Base-by-base conservation (phyloP, 2,797 vertebrate species). In the Psittacula derbiana region DNA sequence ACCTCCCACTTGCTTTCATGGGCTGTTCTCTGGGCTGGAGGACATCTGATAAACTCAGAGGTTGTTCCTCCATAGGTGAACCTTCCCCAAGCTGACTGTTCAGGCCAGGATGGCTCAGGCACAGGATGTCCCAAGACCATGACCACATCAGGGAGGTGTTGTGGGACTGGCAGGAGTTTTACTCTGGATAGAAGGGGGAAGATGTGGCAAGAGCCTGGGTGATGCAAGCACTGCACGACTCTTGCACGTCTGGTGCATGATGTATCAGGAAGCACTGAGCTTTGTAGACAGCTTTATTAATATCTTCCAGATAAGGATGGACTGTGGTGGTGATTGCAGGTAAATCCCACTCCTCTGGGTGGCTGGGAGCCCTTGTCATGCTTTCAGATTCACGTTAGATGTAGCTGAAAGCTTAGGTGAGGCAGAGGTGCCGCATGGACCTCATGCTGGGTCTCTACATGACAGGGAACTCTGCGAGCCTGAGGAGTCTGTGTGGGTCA, bases 221-320 rank as follows among this genome's bases (percentile, higher is more conserved):
- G 43, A n/a, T 81, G 62, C 36, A 84, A 88, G 43, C 1, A 0
- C 46, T 0, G 3, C 52, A 31, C 0, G 0, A n/a, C 33, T 70
- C 43, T 64, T 82, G 31, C 44, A 43, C 0, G 3, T 75, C 87
- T 81, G 38, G 11, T 88, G 55, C 1, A 1, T 72, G 72, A 93
- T 53, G 30, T 67, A 71, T 80, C 44, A 91, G 49, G 76, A 90
- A 53, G 44, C 43, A 41, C 0, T 28, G 13, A 58, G 65, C 44
- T 88, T 69, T 90, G n/a, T 33, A 69, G 76, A 25, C 44, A 80
- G 25, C 50, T 95, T 72, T 75, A 28, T 69, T 90, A 11, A 6
- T 40, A 18, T 74, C 13, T 61, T 12, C 40, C 25, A 67, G 52
- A 75, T 75, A 75, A 71, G 44, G 52, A 40, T 10, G 41, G 31